Evolutionary conservation across 2,888 invertebrate species (phyloP).

Genomic region (Drosophila nigritarsus): DNA sequence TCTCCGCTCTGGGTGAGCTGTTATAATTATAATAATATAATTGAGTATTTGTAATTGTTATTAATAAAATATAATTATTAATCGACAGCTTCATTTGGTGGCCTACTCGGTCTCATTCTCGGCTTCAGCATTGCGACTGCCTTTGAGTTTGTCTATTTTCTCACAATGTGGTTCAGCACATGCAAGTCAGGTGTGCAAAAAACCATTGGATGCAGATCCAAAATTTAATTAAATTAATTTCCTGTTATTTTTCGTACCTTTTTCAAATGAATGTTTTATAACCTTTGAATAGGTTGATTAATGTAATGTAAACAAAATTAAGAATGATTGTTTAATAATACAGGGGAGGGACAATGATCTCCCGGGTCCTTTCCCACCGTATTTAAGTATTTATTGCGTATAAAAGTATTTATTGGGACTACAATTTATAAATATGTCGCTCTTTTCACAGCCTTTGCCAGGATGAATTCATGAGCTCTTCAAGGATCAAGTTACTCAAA

Average conservation of each 20-base stretch:
- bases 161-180: too few species aligned
- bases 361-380: too few species aligned
- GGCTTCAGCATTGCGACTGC: constrained; percentile 90
- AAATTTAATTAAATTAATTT: too few species aligned
- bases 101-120: constrained; percentile 89
- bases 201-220: too few species aligned
- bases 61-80: constrained; percentile 65
- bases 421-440: not conserved
- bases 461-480: constrained; percentile 28
- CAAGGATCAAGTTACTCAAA: constrained; percentile 15
- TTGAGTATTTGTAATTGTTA: not conserved
- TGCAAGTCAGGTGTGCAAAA: too few species aligned
- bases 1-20: constrained; percentile 88
- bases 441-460: constrained; percentile 9
- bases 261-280: too few species aligned
- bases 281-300: too few species aligned
- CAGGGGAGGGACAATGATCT: too few species aligned
- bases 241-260: too few species aligned
- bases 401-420: not conserved
- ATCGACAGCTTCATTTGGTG: constrained; percentile 89
- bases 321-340: too few species aligned
- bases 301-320: too few species aligned
- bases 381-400: constrained; percentile 14
- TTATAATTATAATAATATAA: not conserved
- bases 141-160: constrained; percentile 88